These are phyloP conservation scores for Chamaea fasciata DNA, from an alignment of 2,113 vertebrate genomes.

Conservation along the genomic window DNA sequence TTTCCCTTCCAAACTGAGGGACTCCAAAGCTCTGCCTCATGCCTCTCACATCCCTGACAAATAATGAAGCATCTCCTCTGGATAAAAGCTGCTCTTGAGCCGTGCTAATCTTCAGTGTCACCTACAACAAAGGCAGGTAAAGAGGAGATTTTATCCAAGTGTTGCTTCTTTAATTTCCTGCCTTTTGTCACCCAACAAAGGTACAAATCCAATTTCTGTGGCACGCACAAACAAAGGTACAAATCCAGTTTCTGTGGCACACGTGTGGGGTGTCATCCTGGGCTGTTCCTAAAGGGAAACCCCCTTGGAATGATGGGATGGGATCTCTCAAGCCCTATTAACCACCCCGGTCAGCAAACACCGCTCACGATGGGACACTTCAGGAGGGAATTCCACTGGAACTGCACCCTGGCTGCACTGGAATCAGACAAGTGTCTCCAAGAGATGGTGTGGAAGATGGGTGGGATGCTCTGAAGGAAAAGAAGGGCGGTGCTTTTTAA, in stretches of 20 bases:
- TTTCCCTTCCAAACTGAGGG: background rate
- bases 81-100: background rate
- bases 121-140: background rate
- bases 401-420: background rate
- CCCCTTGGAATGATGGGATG: background rate
- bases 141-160: background rate
- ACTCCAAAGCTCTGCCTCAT: background rate
- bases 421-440: background rate
- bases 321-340: background rate
- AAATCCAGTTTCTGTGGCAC: background rate
- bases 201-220: background rate
- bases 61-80: background rate
- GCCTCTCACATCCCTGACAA: background rate
- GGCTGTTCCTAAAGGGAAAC: background rate
- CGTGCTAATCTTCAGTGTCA: background rate
- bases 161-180: background rate
- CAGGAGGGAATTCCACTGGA: background rate
- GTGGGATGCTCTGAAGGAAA: background rate
- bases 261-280: accelerated
- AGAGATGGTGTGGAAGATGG: background rate
- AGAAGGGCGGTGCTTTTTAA: background rate
- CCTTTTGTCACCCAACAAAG: background rate
- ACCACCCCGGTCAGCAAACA: background rate
- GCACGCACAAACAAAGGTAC: background rate
- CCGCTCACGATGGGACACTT: background rate